These are phyloP conservation scores for Sesia bembeciformis DNA, from an alignment of 2,888 invertebrate genomes.

Conservation along the genomic window DNA sequence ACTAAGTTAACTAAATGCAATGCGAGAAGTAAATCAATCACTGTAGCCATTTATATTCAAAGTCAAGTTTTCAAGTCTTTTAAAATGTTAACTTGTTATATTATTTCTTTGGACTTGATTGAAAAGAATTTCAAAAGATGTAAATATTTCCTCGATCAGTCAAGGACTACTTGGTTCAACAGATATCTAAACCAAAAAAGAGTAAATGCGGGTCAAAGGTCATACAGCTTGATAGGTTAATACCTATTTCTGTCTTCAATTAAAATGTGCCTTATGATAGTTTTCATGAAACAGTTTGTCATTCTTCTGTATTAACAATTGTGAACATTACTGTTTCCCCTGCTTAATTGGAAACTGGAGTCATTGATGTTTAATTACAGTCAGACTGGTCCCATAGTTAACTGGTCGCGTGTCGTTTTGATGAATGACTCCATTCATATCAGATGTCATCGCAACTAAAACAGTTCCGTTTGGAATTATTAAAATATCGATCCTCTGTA, in stretches of 20 bases:
- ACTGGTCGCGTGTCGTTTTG: constrained; percentile 7
- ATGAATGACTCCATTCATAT: constrained; percentile 15
- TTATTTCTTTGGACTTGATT: too few relatives aligned
- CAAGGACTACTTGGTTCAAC: too few relatives aligned
- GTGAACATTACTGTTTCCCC: not conserved
- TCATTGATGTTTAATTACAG: constrained; percentile 9
- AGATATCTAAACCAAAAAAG: too few relatives aligned
- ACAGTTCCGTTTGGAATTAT: constrained; percentile 4
- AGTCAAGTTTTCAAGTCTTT: too few relatives aligned
- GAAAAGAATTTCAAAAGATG: too few relatives aligned
- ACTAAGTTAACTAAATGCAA: constrained; percentile 29
- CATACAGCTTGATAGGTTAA: too few relatives aligned
- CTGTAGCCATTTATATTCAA: not conserved
- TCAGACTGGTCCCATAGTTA: constrained; percentile 4
- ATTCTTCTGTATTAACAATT: not conserved
- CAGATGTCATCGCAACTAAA: constrained; percentile 11
- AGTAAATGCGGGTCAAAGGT: too few relatives aligned
- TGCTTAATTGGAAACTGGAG: not conserved
- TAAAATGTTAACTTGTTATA: too few relatives aligned
- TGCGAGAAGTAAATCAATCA: constrained; percentile 44
- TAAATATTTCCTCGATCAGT: too few relatives aligned
- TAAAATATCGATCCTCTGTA: constrained; percentile 3
- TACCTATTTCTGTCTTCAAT: too few relatives aligned
- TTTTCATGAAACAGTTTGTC: not conserved
- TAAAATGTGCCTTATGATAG: too few relatives aligned